Conservation (phyloP, 2,113 vertebrate genomes). For the Egretta garzetta region DNA sequence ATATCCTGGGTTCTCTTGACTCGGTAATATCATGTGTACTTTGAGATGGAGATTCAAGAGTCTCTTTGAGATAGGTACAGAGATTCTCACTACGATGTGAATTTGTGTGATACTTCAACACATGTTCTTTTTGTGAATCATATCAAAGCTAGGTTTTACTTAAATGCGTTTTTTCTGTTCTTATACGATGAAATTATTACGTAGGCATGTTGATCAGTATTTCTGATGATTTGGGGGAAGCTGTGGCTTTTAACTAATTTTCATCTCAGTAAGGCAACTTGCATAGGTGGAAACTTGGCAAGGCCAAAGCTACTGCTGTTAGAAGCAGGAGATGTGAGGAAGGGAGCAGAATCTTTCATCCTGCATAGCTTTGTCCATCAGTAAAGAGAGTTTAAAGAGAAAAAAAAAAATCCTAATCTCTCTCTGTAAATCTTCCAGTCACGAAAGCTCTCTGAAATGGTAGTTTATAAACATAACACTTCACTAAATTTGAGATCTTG, state of each 20-base stretch:
- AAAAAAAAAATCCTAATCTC: not conserved
- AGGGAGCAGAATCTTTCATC: not conserved
- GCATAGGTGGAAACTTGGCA: not conserved
- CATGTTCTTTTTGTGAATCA: not conserved
- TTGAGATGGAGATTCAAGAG: not conserved
- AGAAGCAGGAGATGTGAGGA: not conserved
- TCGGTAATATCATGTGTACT: not conserved
- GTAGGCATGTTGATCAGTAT: fast-evolving
- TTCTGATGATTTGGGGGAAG: not conserved
- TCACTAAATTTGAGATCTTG: not conserved
- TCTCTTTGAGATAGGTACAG: not conserved
- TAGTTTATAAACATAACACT: not conserved
- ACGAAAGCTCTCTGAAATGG: not conserved
- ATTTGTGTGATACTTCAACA: not conserved
- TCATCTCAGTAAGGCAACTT: not conserved
- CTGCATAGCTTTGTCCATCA: not conserved
- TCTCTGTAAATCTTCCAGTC: not conserved
- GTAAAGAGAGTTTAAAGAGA: not conserved
- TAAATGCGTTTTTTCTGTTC: not conserved
- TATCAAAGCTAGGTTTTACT: not conserved
- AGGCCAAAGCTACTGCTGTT: not conserved
- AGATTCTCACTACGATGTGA: not conserved
- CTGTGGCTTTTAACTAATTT: not conserved
- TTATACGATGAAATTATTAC: not conserved
- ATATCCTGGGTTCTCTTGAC: not conserved